Conservation (phyloP, 2,113 vertebrate genomes). For the Ophthalmolycus amberensis region DNA sequence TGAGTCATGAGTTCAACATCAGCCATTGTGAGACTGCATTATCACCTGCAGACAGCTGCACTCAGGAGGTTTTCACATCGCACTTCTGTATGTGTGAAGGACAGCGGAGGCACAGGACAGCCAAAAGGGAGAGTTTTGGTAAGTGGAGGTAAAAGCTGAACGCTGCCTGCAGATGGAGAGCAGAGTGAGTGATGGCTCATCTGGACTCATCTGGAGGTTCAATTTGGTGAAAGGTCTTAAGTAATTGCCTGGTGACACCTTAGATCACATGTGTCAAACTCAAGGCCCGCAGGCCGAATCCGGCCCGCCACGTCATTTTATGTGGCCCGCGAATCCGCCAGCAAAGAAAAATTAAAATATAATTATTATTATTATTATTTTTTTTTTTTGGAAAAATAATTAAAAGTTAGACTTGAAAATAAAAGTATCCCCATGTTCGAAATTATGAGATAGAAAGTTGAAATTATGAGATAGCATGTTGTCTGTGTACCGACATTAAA, state of each 20-base stretch:
- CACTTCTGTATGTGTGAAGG: conserved; percentile 15
- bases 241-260: conserved; percentile 60
- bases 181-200: conserved; percentile 77
- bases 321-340: too few species aligned
- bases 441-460: too few species aligned
- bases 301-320: too few species aligned
- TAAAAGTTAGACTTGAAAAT: too few species aligned
- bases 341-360: too few species aligned
- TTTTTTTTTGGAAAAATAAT: too few species aligned
- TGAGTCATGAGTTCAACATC: conserved; percentile 9
- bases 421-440: too few species aligned
- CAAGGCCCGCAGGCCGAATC: too few species aligned
- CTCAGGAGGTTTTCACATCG: background rate
- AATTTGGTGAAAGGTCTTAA: conserved; percentile 72
- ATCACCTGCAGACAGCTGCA: conserved; percentile 3
- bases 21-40: background rate
- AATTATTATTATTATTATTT: too few species aligned
- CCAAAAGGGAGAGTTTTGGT: conserved; percentile 31
- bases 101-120: background rate
- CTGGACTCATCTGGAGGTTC: conserved; percentile 54
- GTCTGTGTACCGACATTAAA: too few species aligned
- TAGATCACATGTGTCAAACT: background rate
- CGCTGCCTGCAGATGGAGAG: conserved; percentile 13
- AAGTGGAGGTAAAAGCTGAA: conserved; percentile 46
- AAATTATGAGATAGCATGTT: too few species aligned